phyloP scores from a whole-genome alignment of 2,888 invertebrate genomes.

The Pheosia gnoma region DNA sequence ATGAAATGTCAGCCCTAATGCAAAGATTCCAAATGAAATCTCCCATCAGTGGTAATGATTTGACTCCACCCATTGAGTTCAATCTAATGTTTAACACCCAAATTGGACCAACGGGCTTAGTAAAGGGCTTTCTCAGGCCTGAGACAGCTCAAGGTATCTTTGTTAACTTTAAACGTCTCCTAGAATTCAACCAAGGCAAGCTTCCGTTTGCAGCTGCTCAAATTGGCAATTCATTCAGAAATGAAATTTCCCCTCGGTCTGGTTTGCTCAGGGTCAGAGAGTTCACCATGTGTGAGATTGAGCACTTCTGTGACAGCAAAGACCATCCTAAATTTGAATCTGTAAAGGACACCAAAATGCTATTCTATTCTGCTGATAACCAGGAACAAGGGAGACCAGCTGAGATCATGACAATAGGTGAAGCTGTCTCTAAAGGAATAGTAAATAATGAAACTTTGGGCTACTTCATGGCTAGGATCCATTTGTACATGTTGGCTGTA shows the following conservation, averaged over 20 bases:
- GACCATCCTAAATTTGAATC: conserved; percentile 94
- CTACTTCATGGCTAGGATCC: conserved; percentile 98
- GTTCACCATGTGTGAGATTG: conserved; percentile 99
- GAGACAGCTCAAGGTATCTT: conserved; percentile 99
- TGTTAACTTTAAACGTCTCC: conserved; percentile 98
- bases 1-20: conserved; percentile 94
- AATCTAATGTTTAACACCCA: conserved; percentile 99
- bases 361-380: conserved; percentile 96
- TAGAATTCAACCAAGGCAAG: conserved; percentile 98
- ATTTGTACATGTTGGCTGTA: conserved; percentile 92
- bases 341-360: conserved; percentile 89
- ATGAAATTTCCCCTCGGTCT: conserved; percentile 99
- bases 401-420: conserved; percentile 90
- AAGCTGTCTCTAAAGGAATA: conserved; percentile 93
- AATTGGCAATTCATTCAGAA: conserved; percentile 98
- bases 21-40: conserved; percentile 96
- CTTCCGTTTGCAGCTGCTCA: conserved; percentile 99
- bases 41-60: conserved; percentile 96
- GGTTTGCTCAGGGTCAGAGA: conserved; percentile 98
- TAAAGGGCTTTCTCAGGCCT: conserved; percentile 97
- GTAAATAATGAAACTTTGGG: conserved; percentile 99
- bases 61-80: conserved; percentile 98
- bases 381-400: conserved; percentile 99
- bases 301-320: conserved; percentile 99
- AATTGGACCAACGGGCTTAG: conserved; percentile 97